Conservation (phyloP, 1,140 invertebrate genomes). For the Drosophila jambulina region DNA sequence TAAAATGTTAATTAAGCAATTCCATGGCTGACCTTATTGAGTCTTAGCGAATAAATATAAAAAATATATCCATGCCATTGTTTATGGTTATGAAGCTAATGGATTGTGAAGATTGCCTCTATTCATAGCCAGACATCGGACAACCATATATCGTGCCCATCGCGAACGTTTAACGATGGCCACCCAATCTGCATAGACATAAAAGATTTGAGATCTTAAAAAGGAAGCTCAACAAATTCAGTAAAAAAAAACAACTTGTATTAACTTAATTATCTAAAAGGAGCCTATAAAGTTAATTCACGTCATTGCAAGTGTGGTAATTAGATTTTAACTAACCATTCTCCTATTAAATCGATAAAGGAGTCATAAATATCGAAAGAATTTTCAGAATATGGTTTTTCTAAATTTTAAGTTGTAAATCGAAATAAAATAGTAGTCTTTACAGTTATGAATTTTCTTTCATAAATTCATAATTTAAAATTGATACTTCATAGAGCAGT, state of each 20-base stretch:
- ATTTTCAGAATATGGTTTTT: background rate
- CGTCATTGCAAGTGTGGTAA: background rate
- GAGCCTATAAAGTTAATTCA: background rate
- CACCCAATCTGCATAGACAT: slow-evolving; percentile 37
- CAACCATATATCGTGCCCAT: slow-evolving; percentile 22
- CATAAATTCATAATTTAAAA: background rate
- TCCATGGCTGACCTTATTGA: slow-evolving; percentile 45
- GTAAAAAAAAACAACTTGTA: background rate
- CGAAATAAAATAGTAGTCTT: background rate
- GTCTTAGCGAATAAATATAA: slow-evolving; percentile 23
- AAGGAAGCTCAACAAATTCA: background rate
- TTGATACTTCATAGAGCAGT: background rate
- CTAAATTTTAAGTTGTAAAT: background rate
- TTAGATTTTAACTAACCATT: too few relatives aligned
- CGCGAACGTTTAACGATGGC: slow-evolving; percentile 25
- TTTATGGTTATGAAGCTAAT: slow-evolving; percentile 68
- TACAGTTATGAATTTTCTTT: too few relatives aligned
- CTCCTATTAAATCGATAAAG: background rate
- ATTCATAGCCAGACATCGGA: slow-evolving; percentile 14
- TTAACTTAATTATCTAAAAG: background rate
- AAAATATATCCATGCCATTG: slow-evolving; percentile 33
- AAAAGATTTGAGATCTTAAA: background rate
- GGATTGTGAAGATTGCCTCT: slow-evolving; percentile 47
- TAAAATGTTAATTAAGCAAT: slow-evolving; percentile 38
- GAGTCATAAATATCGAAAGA: too few relatives aligned